Conservation (phyloP, 2,113 vertebrate genomes). For the Urocolius indicus region DNA sequence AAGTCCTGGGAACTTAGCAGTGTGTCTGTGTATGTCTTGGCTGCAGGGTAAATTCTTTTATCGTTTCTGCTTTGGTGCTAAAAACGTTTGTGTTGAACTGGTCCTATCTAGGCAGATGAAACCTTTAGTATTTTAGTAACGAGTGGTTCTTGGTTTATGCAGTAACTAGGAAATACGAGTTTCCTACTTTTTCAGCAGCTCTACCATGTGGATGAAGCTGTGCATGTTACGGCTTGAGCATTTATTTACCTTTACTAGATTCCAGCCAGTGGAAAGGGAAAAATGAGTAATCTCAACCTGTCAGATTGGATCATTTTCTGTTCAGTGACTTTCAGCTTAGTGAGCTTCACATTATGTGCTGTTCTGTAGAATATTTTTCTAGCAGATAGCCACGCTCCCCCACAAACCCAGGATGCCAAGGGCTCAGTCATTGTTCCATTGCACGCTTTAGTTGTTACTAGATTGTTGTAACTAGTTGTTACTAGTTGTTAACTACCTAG, state of each 20-base stretch:
- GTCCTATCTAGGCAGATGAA: background rate
- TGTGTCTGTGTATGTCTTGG: accelerated
- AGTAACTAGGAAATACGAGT: background rate
- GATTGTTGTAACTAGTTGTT: conserved; percentile 48
- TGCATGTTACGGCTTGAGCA: background rate
- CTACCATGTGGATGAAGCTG: background rate
- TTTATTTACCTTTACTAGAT: background rate
- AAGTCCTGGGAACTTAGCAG: no score
- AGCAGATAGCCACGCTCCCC: background rate
- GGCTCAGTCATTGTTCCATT: background rate
- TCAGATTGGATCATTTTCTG: background rate
- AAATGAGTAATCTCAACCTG: background rate
- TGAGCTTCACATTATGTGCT: background rate
- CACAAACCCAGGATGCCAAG: background rate
- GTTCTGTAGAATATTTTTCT: background rate
- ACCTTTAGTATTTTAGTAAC: background rate
- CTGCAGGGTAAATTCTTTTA: background rate
- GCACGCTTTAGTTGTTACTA: conserved; percentile 9
- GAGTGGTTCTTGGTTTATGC: accelerated
- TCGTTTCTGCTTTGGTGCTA: background rate
- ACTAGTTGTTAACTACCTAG: background rate
- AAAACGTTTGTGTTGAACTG: background rate
- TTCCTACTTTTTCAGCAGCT: background rate
- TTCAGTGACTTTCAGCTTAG: conserved; percentile 1
- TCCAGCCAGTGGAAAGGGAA: background rate